phyloP scores from a whole-genome alignment of 2,888 invertebrate genomes.

The Euzetes globulus region DNA sequence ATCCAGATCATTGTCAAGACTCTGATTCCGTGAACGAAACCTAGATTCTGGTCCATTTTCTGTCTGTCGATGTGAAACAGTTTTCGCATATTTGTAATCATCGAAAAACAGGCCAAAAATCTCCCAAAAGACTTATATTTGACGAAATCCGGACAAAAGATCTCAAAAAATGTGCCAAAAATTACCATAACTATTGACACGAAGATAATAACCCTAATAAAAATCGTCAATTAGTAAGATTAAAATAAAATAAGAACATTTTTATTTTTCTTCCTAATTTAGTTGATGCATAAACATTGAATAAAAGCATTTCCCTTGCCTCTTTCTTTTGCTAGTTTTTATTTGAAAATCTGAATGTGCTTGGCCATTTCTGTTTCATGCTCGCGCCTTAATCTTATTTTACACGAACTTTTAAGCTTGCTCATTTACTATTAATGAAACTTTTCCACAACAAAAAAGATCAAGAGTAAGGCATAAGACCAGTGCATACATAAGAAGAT shows the following conservation, averaged over 20 bases:
- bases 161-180: neutral
- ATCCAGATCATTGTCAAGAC: slow-evolving; percentile 31
- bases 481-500: too few relatives aligned
- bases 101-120: slow-evolving; percentile 14
- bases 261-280: too few relatives aligned
- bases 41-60: neutral
- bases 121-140: slow-evolving; percentile 10
- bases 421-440: too few relatives aligned
- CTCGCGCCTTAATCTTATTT: too few relatives aligned
- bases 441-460: too few relatives aligned
- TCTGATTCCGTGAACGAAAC: slow-evolving; percentile 23
- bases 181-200: neutral
- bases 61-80: neutral
- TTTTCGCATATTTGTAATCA: neutral
- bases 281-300: too few relatives aligned
- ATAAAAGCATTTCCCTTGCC: too few relatives aligned
- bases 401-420: too few relatives aligned
- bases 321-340: too few relatives aligned
- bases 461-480: too few relatives aligned
- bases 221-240: neutral
- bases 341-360: too few relatives aligned
- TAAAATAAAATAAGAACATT: neutral
- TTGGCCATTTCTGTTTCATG: too few relatives aligned
- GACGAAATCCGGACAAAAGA: neutral
- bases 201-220: neutral